Base-by-base conservation (phyloP, 2,888 invertebrate genomes). In the Neria commutata region DNA sequence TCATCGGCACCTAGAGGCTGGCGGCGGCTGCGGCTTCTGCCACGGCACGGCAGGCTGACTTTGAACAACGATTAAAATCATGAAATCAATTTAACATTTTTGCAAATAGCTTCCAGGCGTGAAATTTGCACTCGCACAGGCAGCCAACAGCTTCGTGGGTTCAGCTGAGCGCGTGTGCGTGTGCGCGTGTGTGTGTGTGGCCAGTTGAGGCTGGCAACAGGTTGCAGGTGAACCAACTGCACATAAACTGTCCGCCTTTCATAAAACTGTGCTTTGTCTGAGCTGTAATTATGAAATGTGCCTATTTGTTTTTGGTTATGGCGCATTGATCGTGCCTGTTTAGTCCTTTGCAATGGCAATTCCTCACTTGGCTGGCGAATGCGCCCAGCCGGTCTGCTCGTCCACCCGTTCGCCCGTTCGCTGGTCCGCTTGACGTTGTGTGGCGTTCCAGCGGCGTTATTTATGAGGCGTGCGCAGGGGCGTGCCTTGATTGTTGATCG, bases 381-480 rank as follows among this genome's bases (percentile, higher is more conserved):
- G n/a, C n/a, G n/a, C n/a, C n/a, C n/a, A n/a, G n/a, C n/a, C n/a
- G n/a, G n/a, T n/a, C n/a, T n/a, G n/a, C n/a, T n/a, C n/a, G n/a
- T n/a, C n/a, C n/a, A n/a, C n/a, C n/a, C n/a, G n/a, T n/a, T n/a
- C n/a, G n/a, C n/a, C 19, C 21, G 17, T 21, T 14, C 21, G 17
- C 21, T 42, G 42, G 4, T 6, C 51, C 14, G 17, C 17, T 23
- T 23, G 16, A 4, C 21, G 1, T 37, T 33, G 51, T 6, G 11
- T 23, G 16, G 3, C 21, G 1, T 37, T 33, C 34, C 51, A 19
- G 57, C 55, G 33, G 17, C 68, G 74, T 74, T 78, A 77, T 77
- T 77, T 78, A 78, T 76, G 71, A 77, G 77, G 78, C 77, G 77
- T 77, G 76, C 75, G 74, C 73, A 69, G 72, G 70, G 77, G 76